Evolutionary conservation across 2,888 invertebrate species (phyloP), one percentile per base, ranked within the genome.

Genomic region (Tetranychus piercei): DNA sequence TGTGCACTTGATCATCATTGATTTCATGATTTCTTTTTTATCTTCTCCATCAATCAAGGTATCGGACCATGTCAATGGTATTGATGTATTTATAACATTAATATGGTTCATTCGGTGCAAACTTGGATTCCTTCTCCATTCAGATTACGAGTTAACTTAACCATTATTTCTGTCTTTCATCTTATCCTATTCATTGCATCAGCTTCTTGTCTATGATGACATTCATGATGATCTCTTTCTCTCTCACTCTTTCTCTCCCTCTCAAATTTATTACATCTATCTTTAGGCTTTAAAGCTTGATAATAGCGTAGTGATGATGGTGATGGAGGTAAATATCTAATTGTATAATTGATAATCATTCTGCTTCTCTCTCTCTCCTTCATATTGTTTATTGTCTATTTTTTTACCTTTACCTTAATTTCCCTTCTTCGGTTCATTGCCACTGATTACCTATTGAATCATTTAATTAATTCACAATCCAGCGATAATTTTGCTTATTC

Each of bases 1-100:
- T 55, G 55, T 55, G 55, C 55, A 55, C 55, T 55, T 55, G 55
- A 55, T 55, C 55, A 55, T 55, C 55, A 55, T 55, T 55, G 55
- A 55, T 55, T 55, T 55, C 55, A 55, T 55, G 11, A 55, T 55
- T 15, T 55, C 55, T 15, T 55, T 15, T 55, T 55, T 15, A 55
- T 55, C 55, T 7, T 15, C 55, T 55, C 15, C 55, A 55, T 55
- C 55, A 55, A 55, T 55, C 55, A 55, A 55, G 55, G 55, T 55
- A 55, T 55, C 55, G 55, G 55, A 55, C 55, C 55, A 55, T 55
- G 55, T 55, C 55, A 55, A 55, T 55, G 15, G 55, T 15, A 55
- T 55, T 55, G 55, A 6, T 55, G 55, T 55, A 55, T 55, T 55
- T 55, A 55, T 55, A 55, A 15, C 55, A 55, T 55, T 55, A 55